These are phyloP conservation scores for Papilio protenor DNA, from an alignment of 2,888 invertebrate species.

Conservation along the genomic window DNA sequence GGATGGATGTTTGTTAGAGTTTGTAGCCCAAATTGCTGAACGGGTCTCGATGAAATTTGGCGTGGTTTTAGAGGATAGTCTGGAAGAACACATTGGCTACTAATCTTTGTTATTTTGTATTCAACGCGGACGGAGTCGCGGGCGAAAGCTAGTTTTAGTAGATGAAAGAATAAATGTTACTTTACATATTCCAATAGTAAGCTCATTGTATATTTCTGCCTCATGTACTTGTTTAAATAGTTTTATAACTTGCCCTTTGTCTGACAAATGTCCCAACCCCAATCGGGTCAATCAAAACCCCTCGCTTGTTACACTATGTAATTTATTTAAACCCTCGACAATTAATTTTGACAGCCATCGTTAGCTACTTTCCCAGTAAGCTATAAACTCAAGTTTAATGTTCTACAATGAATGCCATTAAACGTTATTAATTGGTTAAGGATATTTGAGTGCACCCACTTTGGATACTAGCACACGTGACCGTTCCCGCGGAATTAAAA, in stretches of 20 bases:
- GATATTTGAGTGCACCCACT: not conserved
- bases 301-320: slow-evolving; percentile 23
- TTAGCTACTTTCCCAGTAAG: slow-evolving; percentile 27
- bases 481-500: not conserved
- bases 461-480: not conserved
- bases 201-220: not conserved
- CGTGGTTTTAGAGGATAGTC: no score
- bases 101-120: no score
- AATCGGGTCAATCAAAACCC: slow-evolving; percentile 31
- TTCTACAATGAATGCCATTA: not conserved
- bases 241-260: not conserved
- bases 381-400: slow-evolving; percentile 29
- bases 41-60: no score
- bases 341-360: slow-evolving; percentile 34
- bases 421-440: slow-evolving; percentile 19
- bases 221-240: not conserved
- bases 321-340: slow-evolving; percentile 34
- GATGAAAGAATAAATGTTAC: no score
- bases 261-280: slow-evolving; percentile 19
- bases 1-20: no score
- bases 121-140: no score
- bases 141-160: no score
- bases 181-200: no score
- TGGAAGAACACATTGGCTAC: no score
- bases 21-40: no score